Evolutionary conservation across 1,140 invertebrate genomes (phyloP).

Genomic region (Theocolax elegans): DNA sequence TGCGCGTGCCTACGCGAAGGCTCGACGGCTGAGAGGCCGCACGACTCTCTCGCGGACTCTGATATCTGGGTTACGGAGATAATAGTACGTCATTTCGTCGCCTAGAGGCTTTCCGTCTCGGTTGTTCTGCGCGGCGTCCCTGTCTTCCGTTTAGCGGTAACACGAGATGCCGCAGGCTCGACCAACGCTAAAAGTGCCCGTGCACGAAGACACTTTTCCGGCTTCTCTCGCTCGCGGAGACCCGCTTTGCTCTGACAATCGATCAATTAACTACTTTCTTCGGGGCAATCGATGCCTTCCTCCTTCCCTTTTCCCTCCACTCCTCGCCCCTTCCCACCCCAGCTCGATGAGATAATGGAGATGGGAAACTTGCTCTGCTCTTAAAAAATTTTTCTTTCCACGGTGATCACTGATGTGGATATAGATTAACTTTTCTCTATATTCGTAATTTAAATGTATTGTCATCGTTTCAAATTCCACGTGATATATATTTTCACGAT

Average conservation of each 20-base stretch:
- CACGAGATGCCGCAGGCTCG: constrained; percentile 3
- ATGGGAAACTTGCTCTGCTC: constrained; percentile 1
- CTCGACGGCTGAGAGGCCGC: constrained; percentile 10
- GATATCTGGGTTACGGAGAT: constrained; percentile 46
- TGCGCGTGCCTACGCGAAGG: not conserved
- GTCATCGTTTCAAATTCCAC: too few species aligned
- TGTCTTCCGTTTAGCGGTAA: constrained; percentile 24
- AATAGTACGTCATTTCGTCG: constrained; percentile 49
- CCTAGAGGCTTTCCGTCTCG: constrained; percentile 36
- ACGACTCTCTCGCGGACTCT: constrained; percentile 24
- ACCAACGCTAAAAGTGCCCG: not conserved
- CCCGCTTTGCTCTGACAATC: constrained; percentile 7
- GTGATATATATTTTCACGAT: too few species aligned
- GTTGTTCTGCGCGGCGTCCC: not conserved
- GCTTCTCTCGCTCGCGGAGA: constrained; percentile 9
- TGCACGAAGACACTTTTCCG: constrained; percentile 28
- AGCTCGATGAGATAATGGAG: not conserved
- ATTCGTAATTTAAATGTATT: too few species aligned
- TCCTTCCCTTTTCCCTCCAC: not conserved
- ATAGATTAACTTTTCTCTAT: too few species aligned
- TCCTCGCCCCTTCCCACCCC: too few species aligned
- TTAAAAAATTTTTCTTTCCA: not conserved
- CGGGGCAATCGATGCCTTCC: constrained; percentile 2
- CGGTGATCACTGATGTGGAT: not conserved
- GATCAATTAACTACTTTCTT: constrained; percentile 29